phyloP scores from a whole-genome alignment of 2,888 invertebrate genomes.

The Andrena camellia region DNA sequence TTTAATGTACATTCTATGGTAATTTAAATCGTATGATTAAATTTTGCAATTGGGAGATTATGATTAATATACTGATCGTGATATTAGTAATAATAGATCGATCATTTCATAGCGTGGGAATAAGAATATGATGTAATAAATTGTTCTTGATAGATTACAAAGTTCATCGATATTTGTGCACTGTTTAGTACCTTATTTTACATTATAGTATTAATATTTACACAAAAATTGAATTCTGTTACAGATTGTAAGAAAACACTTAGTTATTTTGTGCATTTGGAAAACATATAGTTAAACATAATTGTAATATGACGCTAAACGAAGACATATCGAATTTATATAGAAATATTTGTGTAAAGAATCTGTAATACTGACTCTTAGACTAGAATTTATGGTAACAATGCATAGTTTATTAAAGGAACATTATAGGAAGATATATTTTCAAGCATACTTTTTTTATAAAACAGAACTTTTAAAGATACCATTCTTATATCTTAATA shows the following conservation, averaged over 20 bases:
- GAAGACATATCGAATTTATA: slow-evolving; percentile 10
- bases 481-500: slow-evolving; percentile 4
- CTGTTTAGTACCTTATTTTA: slow-evolving; percentile 6
- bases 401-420: slow-evolving; percentile 5
- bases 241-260: slow-evolving; percentile 16
- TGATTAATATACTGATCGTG: background rate
- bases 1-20: slow-evolving; percentile 12
- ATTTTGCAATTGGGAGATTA: background rate
- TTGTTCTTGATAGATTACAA: slow-evolving; percentile 17
- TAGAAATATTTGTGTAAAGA: slow-evolving; percentile 1
- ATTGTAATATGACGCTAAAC: slow-evolving; percentile 9
- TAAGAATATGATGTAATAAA: background rate
- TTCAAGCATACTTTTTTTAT: slow-evolving; percentile 9
- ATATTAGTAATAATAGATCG: background rate
- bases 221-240: background rate
- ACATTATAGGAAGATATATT: slow-evolving; percentile 1
- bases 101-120: background rate
- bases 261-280: slow-evolving; percentile 30
- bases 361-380: slow-evolving; percentile 39
- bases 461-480: background rate
- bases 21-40: background rate
- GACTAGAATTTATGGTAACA: slow-evolving; percentile 42
- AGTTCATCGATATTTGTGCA: slow-evolving; percentile 35
- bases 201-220: slow-evolving; percentile 20
- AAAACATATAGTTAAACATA: slow-evolving; percentile 2